phyloP scores from a whole-genome alignment of 2,797 vertebrate genomes.

The Otolemur crassicaudatus region DNA sequence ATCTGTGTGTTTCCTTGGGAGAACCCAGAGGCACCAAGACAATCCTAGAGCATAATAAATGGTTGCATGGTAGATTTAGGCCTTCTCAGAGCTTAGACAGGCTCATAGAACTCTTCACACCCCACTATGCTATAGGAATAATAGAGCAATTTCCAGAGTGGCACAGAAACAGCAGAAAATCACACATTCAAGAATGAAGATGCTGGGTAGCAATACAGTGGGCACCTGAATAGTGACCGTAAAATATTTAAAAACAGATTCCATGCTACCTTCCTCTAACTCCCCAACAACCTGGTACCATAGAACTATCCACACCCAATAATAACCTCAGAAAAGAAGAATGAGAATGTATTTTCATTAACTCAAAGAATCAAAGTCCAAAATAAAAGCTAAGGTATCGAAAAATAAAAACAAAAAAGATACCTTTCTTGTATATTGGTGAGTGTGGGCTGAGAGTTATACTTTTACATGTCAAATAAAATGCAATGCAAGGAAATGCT shows the following conservation, averaged over 20 bases:
- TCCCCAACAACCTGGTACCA: not conserved
- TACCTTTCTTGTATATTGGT: conserved; percentile 1
- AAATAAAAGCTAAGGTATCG: conserved; percentile 41
- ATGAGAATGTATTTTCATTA: conserved; percentile 34
- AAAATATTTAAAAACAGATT: not conserved
- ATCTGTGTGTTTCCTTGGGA: not conserved
- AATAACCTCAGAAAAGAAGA: conserved; percentile 3
- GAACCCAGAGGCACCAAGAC: not conserved
- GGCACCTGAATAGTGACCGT: not conserved
- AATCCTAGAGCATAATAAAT: not conserved
- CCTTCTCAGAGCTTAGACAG: not conserved
- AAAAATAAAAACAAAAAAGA: not conserved
- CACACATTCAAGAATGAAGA: not conserved
- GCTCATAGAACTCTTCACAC: not conserved
- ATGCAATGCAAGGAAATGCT: not conserved
- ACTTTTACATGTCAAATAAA: not conserved
- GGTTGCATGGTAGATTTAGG: not conserved
- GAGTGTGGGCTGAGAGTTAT: conserved; percentile 22
- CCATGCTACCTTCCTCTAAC: not conserved
- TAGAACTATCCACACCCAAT: not conserved
- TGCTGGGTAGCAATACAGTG: not conserved
- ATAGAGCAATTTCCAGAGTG: not conserved
- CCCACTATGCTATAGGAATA: not conserved
- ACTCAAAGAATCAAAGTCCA: conserved; percentile 34
- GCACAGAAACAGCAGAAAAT: not conserved